phyloP scores from a whole-genome alignment of 1,140 invertebrate genomes.

The Drosophila teissieri region DNA sequence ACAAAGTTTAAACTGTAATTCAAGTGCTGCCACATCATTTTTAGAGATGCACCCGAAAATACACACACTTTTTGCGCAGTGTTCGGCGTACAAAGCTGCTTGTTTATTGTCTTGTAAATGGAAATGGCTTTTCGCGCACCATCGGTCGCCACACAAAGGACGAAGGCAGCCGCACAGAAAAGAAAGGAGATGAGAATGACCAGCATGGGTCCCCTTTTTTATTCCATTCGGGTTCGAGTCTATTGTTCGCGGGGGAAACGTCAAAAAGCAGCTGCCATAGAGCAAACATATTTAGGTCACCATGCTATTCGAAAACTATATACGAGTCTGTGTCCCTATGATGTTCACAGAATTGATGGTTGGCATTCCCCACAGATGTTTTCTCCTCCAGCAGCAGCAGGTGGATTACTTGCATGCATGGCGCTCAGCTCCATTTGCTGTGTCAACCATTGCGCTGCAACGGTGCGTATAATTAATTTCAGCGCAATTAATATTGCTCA shows the following conservation, averaged over 20 bases:
- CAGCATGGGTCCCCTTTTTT: slow-evolving; percentile 21
- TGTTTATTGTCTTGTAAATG: slow-evolving; percentile 73
- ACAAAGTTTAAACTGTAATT: no score
- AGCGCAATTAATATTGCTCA: slow-evolving; percentile 69
- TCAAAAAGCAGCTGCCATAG: slow-evolving; percentile 42
- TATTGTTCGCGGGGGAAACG: slow-evolving; percentile 44
- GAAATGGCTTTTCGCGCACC: slow-evolving; percentile 74
- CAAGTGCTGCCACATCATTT: background rate
- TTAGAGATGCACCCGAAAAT: background rate
- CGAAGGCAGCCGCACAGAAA: slow-evolving; percentile 1
- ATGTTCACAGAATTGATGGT: slow-evolving; percentile 3
- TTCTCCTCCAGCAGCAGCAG: slow-evolving; percentile 14
- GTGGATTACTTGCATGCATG: slow-evolving; percentile 29
- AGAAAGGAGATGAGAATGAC: slow-evolving; percentile 1
- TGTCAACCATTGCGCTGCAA: slow-evolving; percentile 38
- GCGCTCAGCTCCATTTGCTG: slow-evolving; percentile 28
- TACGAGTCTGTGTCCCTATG: background rate
- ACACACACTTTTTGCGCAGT: slow-evolving; percentile 6
- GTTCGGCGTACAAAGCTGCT: slow-evolving; percentile 43
- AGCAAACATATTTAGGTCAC: slow-evolving; percentile 49
- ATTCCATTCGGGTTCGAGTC: slow-evolving; percentile 29
- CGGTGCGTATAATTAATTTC: slow-evolving; percentile 74
- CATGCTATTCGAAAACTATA: slow-evolving; percentile 3
- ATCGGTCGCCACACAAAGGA: slow-evolving; percentile 48
- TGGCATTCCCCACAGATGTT: background rate